Base-by-base conservation (phyloP, 35 echinoderm and acorn worm genomes). In the Strongylocentrotus purpuratus region DNA sequence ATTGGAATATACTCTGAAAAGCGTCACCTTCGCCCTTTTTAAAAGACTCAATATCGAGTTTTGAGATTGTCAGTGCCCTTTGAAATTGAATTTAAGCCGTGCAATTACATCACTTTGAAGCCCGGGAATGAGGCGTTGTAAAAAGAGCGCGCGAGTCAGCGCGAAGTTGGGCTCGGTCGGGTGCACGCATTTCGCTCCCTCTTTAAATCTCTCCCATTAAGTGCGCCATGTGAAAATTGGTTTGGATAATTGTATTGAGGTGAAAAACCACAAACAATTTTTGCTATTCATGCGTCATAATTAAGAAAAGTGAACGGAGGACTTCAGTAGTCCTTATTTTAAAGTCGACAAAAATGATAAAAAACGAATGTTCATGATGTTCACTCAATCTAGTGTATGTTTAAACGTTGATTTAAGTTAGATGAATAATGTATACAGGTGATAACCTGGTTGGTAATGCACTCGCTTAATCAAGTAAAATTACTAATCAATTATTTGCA, bases 61-160 rank as follows among this genome's bases (percentile, higher is more conserved):
- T 78, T 45, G 5, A 46, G 87, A 89, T 45, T 89, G 87, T 45
- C 87, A 45, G 87, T 35, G 87, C 33, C 87, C 87, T 89, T 33
- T 45, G 33, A 89, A 89, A 89, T 89, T 89, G 87, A 89, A 89
- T 89, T 89, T 89, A 89, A 89, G 87, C 45, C 87, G 33, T 89
- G 32, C 87, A 89, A 89, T 89, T 89, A 89, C 87, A 89, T 89
- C 87, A 89, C 33, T 89, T 33, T 89, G 12, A 18, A 45, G 12
- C 32, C 4, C 87, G 45, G 33, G 15, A 46, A 33, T 33, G 87
- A 46, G 15, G 87, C 11, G 32, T 10, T 45, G 87, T 33, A 8
- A 31, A 45, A 28, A 18, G 33, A 9, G 87, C 87, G 87, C 18
- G 22, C 25, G 5, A 78, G 65, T 78, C 65, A 33, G 45, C 11